Conservation (phyloP, 2,113 vertebrate species). For the Pavo muticus region DNA sequence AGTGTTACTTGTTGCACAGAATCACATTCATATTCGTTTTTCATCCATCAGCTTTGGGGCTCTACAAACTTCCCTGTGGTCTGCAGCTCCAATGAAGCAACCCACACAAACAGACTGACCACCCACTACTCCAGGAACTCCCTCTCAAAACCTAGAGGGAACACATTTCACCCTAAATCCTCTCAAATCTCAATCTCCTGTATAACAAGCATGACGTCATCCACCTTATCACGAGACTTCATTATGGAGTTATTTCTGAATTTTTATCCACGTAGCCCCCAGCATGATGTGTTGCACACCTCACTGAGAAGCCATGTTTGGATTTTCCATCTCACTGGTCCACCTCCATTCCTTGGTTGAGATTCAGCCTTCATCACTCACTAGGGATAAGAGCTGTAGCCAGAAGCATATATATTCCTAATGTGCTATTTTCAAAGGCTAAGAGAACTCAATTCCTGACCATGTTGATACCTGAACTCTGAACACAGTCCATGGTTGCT, state of each 20-base stretch:
- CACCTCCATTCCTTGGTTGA: background rate
- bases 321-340: background rate
- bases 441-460: background rate
- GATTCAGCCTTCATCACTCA: background rate
- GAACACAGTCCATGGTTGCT: rapidly evolving
- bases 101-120: background rate
- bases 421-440: background rate
- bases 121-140: background rate
- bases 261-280: background rate
- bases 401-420: background rate
- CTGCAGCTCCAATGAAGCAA: too few relatives aligned
- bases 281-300: background rate
- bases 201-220: background rate
- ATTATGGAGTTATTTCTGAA: background rate
- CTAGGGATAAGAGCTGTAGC: background rate
- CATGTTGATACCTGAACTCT: background rate
- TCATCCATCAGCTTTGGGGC: background rate
- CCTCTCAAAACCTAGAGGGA: background rate
- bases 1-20: background rate
- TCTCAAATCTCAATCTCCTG: background rate
- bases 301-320: background rate
- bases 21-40: rapidly evolving
- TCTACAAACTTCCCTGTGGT: background rate
- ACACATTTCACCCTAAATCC: background rate
- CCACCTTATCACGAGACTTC: background rate